Evolutionary conservation across 53 echinoderm and acorn worm species (phyloP).

Genomic region (Luidia sarsii): DNA sequence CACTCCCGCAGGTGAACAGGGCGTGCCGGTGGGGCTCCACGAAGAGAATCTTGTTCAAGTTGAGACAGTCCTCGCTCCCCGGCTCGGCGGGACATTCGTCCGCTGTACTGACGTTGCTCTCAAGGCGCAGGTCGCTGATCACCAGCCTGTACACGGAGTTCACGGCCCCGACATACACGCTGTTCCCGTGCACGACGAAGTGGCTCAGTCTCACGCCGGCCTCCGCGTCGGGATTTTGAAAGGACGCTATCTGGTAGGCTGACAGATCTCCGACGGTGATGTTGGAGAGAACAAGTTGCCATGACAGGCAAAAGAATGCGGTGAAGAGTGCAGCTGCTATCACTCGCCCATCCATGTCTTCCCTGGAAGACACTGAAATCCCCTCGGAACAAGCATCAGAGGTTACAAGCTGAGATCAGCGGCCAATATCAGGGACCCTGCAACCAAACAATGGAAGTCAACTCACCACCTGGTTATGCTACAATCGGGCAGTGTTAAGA

Average conservation of each 20-base stretch:
- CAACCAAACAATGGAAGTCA: no score
- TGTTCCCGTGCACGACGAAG: not conserved
- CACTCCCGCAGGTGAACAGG: constrained; percentile 55
- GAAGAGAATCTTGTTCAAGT: constrained; percentile 54
- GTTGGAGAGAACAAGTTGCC: no score
- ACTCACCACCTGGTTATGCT: no score
- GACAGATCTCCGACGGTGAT: constrained; percentile 10
- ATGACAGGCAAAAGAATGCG: no score
- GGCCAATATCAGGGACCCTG: no score
- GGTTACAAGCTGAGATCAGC: no score
- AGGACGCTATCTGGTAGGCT: not conserved
- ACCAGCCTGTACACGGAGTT: constrained; percentile 39
- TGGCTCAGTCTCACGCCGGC: constrained; percentile 15
- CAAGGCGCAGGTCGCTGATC: not conserved
- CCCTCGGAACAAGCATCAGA: no score
- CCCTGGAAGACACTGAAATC: no score
- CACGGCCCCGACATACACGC: constrained; percentile 52
- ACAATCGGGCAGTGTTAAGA: no score
- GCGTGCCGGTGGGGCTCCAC: constrained; percentile 26
- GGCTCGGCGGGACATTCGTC: not conserved
- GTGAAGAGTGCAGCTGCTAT: no score
- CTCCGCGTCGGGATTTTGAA: constrained; percentile 17
- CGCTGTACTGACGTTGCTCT: not conserved
- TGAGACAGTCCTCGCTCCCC: constrained; percentile 31
- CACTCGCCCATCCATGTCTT: no score